Evolutionary conservation across 2,888 invertebrate species (phyloP).

Genomic region (Drosophila helvetica): DNA sequence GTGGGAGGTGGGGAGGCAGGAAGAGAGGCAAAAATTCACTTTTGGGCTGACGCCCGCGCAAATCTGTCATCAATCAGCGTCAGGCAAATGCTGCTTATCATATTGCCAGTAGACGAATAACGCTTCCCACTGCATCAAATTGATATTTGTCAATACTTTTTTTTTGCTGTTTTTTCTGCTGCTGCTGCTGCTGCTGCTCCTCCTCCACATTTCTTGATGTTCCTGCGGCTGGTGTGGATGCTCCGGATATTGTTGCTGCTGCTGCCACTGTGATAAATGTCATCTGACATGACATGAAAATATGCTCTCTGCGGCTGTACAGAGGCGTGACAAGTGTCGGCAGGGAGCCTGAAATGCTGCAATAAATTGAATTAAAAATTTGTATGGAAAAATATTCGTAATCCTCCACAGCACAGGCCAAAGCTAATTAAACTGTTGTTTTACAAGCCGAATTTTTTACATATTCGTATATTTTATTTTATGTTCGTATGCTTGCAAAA

Average conservation of each 20-base stretch:
- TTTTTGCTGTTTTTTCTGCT: slow-evolving; percentile 10
- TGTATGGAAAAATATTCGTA: too few relatives aligned
- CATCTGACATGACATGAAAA: slow-evolving; percentile 55
- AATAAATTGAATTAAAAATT: slow-evolving; percentile 39
- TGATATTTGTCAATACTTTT: slow-evolving; percentile 69
- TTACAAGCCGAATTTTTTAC: too few relatives aligned
- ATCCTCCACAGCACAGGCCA: too few relatives aligned
- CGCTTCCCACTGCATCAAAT: slow-evolving; percentile 57
- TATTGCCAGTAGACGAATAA: slow-evolving; percentile 32
- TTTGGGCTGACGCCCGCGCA: slow-evolving; percentile 18
- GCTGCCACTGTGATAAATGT: slow-evolving; percentile 34
- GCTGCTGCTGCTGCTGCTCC: not conserved
- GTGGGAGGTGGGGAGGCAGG: not conserved
- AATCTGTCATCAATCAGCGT: slow-evolving; percentile 62
- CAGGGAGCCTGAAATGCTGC: slow-evolving; percentile 8
- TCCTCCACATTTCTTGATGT: not conserved
- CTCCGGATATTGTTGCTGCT: slow-evolving; percentile 10
- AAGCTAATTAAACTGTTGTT: too few relatives aligned
- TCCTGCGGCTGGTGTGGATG: slow-evolving; percentile 22
- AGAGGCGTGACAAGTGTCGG: slow-evolving; percentile 24
- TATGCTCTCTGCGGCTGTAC: slow-evolving; percentile 46
- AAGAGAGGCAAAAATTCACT: slow-evolving; percentile 26
- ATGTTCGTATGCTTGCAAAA: too few relatives aligned
- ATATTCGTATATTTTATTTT: too few relatives aligned
- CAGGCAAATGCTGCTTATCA: slow-evolving; percentile 43